Evolutionary conservation across 2,797 vertebrate genomes (phyloP).

Genomic region (Sebastiscus tertius): DNA sequence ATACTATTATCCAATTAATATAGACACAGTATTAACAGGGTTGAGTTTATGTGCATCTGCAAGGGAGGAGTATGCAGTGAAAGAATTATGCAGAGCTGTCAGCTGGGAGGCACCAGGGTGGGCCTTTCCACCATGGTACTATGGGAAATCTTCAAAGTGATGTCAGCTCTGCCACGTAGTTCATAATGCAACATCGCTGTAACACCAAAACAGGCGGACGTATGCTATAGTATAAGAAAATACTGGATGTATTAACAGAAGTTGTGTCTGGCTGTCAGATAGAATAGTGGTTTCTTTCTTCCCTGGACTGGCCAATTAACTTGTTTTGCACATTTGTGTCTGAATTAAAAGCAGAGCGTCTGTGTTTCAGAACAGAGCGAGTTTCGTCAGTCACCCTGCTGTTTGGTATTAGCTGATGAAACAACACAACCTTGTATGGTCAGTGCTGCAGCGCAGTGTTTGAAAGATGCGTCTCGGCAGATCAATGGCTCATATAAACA

Average conservation of each 20-base stretch:
- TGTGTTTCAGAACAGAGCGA: constrained; percentile 16
- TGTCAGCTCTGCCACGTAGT: neutral
- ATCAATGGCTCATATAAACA: constrained; percentile 76
- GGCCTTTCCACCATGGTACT: neutral
- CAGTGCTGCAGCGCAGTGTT: constrained; percentile 63
- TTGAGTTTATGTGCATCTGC: constrained; percentile 12
- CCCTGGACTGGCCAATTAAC: neutral
- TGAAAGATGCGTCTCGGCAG: constrained; percentile 74
- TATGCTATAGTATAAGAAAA: neutral
- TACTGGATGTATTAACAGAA: neutral
- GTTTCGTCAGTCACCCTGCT: constrained; percentile 30
- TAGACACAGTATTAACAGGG: constrained; percentile 36
- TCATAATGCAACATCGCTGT: constrained; percentile 14
- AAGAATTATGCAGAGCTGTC: neutral
- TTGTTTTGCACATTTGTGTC: constrained; percentile 2
- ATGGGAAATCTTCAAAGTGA: neutral
- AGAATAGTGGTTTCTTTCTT: neutral
- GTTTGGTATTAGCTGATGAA: constrained; percentile 50
- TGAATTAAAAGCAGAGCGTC: constrained; percentile 15
- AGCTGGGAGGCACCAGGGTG: neutral
- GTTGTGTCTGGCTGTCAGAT: neutral
- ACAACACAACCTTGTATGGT: constrained; percentile 83
- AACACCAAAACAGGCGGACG: neutral
- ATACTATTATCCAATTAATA: constrained; percentile 66
- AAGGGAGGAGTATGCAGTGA: neutral